Conservation (phyloP, 53 echinoderm and acorn worm species). For the Astropecten irregularis region DNA sequence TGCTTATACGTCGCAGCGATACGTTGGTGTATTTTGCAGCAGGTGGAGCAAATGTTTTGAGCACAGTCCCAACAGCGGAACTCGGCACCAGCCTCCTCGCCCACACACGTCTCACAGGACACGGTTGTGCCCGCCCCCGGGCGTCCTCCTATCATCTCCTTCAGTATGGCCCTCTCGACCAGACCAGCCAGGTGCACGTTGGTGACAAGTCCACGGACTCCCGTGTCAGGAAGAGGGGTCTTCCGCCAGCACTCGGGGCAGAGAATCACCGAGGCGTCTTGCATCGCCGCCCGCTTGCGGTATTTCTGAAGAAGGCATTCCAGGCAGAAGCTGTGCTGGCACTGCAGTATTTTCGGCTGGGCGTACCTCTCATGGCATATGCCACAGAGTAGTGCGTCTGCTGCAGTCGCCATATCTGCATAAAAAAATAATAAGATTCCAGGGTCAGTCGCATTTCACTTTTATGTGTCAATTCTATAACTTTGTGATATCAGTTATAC, state of each 20-base stretch:
- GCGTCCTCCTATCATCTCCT: neutral
- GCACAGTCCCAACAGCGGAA: neutral
- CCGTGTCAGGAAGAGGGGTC: neutral
- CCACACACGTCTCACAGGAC: neutral
- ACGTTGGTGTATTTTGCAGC: neutral
- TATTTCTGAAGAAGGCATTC: neutral
- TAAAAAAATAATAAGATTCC: too few species aligned
- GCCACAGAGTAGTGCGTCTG: too few species aligned
- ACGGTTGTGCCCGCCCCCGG: neutral
- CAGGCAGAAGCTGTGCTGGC: neutral
- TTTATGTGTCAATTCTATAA: too few species aligned
- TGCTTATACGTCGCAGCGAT: neutral
- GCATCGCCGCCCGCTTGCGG: neutral
- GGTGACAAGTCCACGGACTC: neutral
- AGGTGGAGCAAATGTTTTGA: neutral
- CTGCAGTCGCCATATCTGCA: too few species aligned
- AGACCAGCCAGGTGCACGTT: slow-evolving; percentile 1
- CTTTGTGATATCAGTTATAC: too few species aligned
- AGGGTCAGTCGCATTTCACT: too few species aligned
- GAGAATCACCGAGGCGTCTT: neutral
- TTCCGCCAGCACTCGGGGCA: slow-evolving; percentile 8
- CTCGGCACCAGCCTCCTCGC: neutral
- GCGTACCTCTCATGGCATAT: neutral
- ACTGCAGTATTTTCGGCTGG: neutral
- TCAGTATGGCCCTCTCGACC: neutral